A percentile compares a stretch with the other conserved stretches of the same genome.
phyloP scores from a whole-genome alignment of 2,888 invertebrate genomes.

The Yponomeuta cagnagella region DNA sequence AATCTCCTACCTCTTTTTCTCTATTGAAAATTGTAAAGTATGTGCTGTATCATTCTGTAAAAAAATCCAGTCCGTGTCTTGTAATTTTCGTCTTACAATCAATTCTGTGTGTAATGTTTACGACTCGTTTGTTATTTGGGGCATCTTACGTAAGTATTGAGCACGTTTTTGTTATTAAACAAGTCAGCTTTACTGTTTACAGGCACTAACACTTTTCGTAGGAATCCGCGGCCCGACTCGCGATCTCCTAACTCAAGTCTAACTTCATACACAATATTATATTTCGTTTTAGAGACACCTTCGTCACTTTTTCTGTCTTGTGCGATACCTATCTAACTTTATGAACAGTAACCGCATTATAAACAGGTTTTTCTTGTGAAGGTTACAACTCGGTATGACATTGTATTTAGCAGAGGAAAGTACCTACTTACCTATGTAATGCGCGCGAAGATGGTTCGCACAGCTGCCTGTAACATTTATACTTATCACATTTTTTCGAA shows the following conservation, averaged over 20 bases:
- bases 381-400: not conserved
- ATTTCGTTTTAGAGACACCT: not conserved
- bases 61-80: constrained; percentile 4
- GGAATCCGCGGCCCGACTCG: not conserved
- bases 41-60: not conserved
- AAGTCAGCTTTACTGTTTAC: not conserved
- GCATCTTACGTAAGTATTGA: constrained; percentile 68
- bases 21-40: constrained; percentile 1
- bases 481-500: no score
- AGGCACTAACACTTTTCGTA: not conserved
- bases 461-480: not conserved
- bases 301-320: not conserved
- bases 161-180: constrained; percentile 46
- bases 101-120: constrained; percentile 60
- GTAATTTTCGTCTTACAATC: constrained; percentile 35
- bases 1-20: constrained; percentile 25
- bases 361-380: not conserved
- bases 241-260: not conserved
- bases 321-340: not conserved
- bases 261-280: not conserved
- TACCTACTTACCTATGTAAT: no score
- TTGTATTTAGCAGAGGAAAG: no score
- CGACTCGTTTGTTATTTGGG: constrained; percentile 58
- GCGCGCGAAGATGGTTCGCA: no score
- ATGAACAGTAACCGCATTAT: not conserved